Percentiles rank a stretch among this genome's conserved stretches.
Evolutionary conservation across 2,888 invertebrate species (phyloP).

Genomic region (Didymodactylos carnosus): DNA sequence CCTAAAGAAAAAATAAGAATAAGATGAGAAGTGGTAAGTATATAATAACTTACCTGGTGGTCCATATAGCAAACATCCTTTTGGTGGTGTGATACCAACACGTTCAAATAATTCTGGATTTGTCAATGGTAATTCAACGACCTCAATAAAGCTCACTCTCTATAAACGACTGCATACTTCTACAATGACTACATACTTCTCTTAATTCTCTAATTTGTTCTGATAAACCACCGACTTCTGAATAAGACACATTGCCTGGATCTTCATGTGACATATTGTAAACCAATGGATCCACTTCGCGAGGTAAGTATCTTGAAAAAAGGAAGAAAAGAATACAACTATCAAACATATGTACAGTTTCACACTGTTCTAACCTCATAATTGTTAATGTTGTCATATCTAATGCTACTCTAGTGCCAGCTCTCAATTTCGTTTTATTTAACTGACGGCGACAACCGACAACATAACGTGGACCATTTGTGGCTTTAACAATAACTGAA

Average conservation of each 20-base stretch:
- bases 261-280: conserved; percentile 99
- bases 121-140: conserved; percentile 59
- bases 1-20: conserved; percentile 30
- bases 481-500: conserved; percentile 89
- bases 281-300: conserved; percentile 92
- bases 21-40: background rate
- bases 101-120: conserved; percentile 41
- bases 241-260: conserved; percentile 84
- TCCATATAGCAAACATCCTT: conserved; percentile 87
- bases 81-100: conserved; percentile 98
- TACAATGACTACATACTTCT: conserved; percentile 47
- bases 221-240: conserved; percentile 82
- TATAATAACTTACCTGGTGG: conserved; percentile 53
- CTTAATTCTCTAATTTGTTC: conserved; percentile 92
- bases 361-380: conserved; percentile 47
- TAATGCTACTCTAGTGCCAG: conserved; percentile 85
- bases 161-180: background rate
- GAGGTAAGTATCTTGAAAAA: conserved; percentile 51
- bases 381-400: conserved; percentile 99
- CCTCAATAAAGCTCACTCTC: conserved; percentile 32
- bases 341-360: background rate
- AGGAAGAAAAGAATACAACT: conserved; percentile 18
- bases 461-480: conserved; percentile 94
- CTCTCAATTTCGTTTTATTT: conserved; percentile 78
- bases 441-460: conserved; percentile 90